phyloP scores from a whole-genome alignment of 2,797 vertebrate species.

The Telmatherina bonti region DNA sequence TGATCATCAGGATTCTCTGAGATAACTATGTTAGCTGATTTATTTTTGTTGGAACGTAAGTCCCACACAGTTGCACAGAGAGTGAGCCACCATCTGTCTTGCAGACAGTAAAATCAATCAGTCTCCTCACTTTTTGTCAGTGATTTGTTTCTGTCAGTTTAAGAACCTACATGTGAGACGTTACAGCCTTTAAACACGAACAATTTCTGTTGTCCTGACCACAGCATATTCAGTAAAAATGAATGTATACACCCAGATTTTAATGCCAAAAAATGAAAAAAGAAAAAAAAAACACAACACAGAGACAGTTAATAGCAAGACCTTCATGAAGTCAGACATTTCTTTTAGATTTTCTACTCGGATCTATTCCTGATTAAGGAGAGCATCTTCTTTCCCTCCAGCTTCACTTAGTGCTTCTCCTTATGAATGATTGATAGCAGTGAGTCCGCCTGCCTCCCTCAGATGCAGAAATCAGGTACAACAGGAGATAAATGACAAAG shows the following conservation, averaged over 20 bases:
- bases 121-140: too few relatives aligned
- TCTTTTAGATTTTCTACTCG: slow-evolving; percentile 33
- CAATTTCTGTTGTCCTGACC: too few relatives aligned
- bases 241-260: neutral
- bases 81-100: too few relatives aligned
- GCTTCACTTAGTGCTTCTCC: slow-evolving; percentile 40
- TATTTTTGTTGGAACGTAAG: too few relatives aligned
- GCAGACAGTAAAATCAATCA: too few relatives aligned
- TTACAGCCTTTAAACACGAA: too few relatives aligned
- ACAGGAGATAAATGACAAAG: slow-evolving; percentile 23
- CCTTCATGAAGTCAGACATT: slow-evolving; percentile 15
- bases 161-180: too few relatives aligned
- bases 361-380: slow-evolving; percentile 26
- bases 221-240: too few relatives aligned
- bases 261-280: neutral
- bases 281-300: neutral
- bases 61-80: too few relatives aligned
- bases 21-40: too few relatives aligned
- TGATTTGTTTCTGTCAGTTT: too few relatives aligned
- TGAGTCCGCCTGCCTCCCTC: neutral
- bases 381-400: slow-evolving; percentile 22
- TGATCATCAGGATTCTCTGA: too few relatives aligned
- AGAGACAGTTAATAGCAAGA: neutral
- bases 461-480: slow-evolving; percentile 31
- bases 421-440: slow-evolving; percentile 66